A percentile compares a stretch with the other conserved stretches of the same genome.
phyloP scores from a whole-genome alignment of 2,113 vertebrate genomes.

The Petrocephalus zakoni region DNA sequence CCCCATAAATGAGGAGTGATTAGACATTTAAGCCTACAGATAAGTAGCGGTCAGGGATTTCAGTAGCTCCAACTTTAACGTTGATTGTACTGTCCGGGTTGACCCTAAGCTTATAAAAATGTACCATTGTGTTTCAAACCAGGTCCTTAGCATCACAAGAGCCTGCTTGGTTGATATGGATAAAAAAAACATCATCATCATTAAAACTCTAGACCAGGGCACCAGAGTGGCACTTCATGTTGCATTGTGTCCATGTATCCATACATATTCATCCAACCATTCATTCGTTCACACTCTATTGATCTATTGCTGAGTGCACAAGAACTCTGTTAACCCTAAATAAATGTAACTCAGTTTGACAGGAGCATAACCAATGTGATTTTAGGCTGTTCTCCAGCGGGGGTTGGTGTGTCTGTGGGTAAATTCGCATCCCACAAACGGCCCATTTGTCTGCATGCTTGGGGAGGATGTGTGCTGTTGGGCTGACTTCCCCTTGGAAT shows the following conservation, averaged over 20 bases:
- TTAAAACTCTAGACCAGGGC: not conserved
- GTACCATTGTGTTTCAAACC: not conserved
- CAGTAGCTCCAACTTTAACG: not conserved
- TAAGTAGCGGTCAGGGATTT: not conserved
- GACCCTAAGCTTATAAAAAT: not conserved
- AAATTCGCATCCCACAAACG: conserved; percentile 5
- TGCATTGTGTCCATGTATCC: not conserved
- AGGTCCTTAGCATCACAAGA: not conserved
- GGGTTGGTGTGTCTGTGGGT: not conserved
- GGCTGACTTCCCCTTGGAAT: not conserved
- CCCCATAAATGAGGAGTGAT: conserved; percentile 4
- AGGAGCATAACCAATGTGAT: conserved; percentile 4
- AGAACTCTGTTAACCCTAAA: not conserved
- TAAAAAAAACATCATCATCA: not conserved
- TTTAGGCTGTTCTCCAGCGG: not conserved
- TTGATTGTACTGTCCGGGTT: not conserved
- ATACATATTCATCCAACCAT: not conserved
- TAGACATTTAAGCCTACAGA: not conserved
- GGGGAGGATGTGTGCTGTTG: not conserved
- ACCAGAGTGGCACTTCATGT: not conserved
- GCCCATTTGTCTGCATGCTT: conserved; percentile 3
- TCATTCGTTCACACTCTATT: not conserved
- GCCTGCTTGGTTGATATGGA: not conserved
- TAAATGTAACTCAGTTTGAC: conserved; percentile 4
- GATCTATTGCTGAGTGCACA: not conserved